phyloP scores from a whole-genome alignment of 2,888 invertebrate genomes.

The Drosophila parthenogenetica region DNA sequence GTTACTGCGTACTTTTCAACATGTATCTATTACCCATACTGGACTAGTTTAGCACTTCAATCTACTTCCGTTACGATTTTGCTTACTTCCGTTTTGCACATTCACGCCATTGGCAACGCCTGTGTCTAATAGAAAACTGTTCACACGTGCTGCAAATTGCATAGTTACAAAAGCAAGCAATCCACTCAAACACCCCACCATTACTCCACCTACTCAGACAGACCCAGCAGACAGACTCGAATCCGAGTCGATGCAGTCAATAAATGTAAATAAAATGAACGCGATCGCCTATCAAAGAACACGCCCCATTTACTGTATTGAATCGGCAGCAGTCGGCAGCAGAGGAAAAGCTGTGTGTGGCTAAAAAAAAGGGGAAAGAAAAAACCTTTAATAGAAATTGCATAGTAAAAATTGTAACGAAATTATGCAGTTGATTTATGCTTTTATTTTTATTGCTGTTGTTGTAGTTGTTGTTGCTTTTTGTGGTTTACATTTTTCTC shows the following conservation, averaged over 20 bases:
- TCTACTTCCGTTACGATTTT: conserved; percentile 58
- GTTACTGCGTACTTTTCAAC: conserved; percentile 8
- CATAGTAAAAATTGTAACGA: conserved; percentile 53
- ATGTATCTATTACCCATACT: conserved; percentile 42
- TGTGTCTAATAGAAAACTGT: conserved; percentile 64
- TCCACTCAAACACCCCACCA: conserved; percentile 9
- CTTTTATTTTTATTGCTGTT: conserved; percentile 37
- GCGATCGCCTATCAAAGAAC: conserved; percentile 33
- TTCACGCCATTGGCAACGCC: conserved; percentile 57
- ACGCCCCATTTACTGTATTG: conserved; percentile 53
- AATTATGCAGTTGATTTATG: conserved; percentile 76
- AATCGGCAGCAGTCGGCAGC: conserved; percentile 11
- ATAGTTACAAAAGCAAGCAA: conserved; percentile 37
- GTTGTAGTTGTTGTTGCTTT: conserved; percentile 18
- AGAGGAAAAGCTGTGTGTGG: background rate
- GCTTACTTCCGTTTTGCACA: conserved; percentile 52
- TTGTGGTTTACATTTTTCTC: conserved; percentile 13
- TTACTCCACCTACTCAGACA: conserved; percentile 1
- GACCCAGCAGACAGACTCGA: conserved; percentile 14
- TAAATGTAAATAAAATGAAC: conserved; percentile 70
- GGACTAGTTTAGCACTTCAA: conserved; percentile 44
- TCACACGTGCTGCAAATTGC: conserved; percentile 74
- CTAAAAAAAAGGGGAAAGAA: background rate
- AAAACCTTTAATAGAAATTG: conserved; percentile 50
- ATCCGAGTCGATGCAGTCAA: conserved; percentile 57